Percentiles rank a stretch among this genome's conserved stretches.
These are phyloP conservation scores for Drosophila guanche DNA, from an alignment of 1,140 invertebrate species.

Conservation along the genomic window DNA sequence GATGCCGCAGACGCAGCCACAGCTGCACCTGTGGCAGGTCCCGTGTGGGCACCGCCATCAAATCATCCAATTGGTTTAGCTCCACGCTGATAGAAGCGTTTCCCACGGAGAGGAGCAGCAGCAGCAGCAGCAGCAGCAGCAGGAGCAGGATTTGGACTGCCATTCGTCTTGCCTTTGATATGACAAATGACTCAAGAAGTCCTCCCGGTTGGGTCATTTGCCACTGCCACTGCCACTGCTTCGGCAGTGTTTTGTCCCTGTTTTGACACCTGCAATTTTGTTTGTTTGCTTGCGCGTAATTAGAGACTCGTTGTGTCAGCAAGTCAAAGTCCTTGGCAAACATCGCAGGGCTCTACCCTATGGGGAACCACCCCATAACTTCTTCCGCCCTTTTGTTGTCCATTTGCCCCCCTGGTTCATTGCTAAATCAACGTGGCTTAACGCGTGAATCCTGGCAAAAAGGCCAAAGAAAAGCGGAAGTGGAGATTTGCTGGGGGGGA, in stretches of 20 bases:
- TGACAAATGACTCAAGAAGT: constrained; percentile 42
- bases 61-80: constrained; percentile 18
- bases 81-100: neutral
- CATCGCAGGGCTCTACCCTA: constrained; percentile 10
- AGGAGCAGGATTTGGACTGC: constrained; percentile 17
- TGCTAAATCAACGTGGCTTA: constrained; percentile 42
- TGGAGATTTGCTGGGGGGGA: constrained; percentile 3
- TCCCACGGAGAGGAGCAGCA: neutral
- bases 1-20: constrained; percentile 27
- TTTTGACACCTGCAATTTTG: constrained; percentile 77
- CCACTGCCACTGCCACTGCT: neutral
- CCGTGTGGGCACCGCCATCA: constrained; percentile 37
- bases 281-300: constrained; percentile 66
- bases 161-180: constrained; percentile 31
- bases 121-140: constrained; percentile 8
- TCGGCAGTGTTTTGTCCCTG: too few relatives aligned
- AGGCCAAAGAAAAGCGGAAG: constrained; percentile 18
- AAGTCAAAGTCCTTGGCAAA: constrained; percentile 44
- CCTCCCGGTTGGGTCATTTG: too few relatives aligned
- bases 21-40: constrained; percentile 42
- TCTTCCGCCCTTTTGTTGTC: constrained; percentile 10
- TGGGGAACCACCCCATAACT: neutral
- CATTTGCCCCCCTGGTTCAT: constrained; percentile 37
- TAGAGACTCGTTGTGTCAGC: constrained; percentile 71
- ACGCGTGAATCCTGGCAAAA: constrained; percentile 20